Base-by-base conservation (phyloP, 1,140 invertebrate genomes). In the Bursaphelenchus mucronatus region DNA sequence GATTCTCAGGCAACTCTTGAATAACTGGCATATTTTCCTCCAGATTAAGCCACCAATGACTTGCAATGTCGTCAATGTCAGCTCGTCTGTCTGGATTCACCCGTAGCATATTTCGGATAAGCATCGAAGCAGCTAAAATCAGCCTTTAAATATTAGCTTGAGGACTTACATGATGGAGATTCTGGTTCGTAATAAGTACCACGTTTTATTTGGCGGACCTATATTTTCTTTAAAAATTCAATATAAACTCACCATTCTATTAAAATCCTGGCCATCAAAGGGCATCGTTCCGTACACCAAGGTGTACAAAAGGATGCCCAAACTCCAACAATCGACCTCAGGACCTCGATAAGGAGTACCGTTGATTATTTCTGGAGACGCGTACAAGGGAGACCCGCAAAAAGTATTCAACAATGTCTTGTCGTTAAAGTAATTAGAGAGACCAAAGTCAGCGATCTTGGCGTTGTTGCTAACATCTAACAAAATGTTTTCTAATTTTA, bases 231-330 rank as follows among this genome's bases (percentile, higher is more conserved):
- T 13, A 61, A 4, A 39, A 61, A 57, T 19, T 13, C 7, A 56
- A 56, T 3, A 13, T 13, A 11, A 30, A n/a, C 17, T 30, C 7
- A 55, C 8, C 46, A 63, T 63, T 64, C 46, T 17, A 19, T 47
- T 64, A n/a, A 61, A 62, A 15, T 62, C 50, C 15, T 59, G 92
- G 56, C 94, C 94, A 84, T 97, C 94, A 82, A 98, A 99, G 30
- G 95, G 95, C 95, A 99, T 98, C 69, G 94, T 92, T 75, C 95
- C 94, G 83, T 98, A 98, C 52, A 97, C 94, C 76, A 99, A 84
- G 39, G 95, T 97, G 79, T 98, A 98, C 0, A 99, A 84, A 17
- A 98, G 85, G 46, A 99, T 95, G 61, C 95, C 95, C 54, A 99
- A 83, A 17, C 92, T 96, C 95, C 94, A 97, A 82, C 90, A 94